phyloP scores from a whole-genome alignment of 2,888 invertebrate genomes.

The Thymelicus sylvestris region DNA sequence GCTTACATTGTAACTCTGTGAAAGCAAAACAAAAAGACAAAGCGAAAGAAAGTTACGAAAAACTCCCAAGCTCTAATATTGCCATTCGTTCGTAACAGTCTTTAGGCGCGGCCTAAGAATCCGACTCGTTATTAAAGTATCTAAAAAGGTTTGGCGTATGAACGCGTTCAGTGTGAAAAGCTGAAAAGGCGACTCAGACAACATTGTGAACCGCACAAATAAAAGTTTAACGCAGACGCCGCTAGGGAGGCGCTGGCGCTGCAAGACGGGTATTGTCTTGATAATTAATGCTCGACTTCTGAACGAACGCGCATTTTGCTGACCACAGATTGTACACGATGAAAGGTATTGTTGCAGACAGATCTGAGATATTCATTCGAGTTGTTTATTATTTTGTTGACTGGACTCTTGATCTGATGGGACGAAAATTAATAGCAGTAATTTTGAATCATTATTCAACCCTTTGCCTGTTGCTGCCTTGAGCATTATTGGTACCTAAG shows the following conservation, averaged over 20 bases:
- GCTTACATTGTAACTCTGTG: too few species aligned
- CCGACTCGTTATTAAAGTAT: conserved; percentile 3
- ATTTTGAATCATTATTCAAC: too few species aligned
- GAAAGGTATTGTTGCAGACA: conserved; percentile 24
- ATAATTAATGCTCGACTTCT: conserved; percentile 40
- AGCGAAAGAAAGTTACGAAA: too few species aligned
- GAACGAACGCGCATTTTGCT: conserved; percentile 33
- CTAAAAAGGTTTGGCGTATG: conserved; percentile 11
- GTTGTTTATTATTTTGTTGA: conserved; percentile 16
- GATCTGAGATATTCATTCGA: conserved; percentile 24
- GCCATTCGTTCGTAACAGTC: neutral
- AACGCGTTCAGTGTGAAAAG: conserved; percentile 17
- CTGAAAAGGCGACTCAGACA: conserved; percentile 46
- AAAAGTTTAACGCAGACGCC: conserved; percentile 53
- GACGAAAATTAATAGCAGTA: too few species aligned
- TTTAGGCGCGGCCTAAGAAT: conserved; percentile 1
- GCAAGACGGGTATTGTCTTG: conserved; percentile 40
- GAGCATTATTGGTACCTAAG: too few species aligned
- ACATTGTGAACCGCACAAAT: conserved; percentile 50
- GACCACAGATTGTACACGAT: conserved; percentile 32
- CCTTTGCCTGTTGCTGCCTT: too few species aligned
- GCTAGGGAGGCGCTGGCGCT: conserved; percentile 49
- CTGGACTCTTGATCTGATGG: too few species aligned
- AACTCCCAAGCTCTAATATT: too few species aligned
- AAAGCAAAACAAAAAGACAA: too few species aligned